phyloP scores from a whole-genome alignment of 2,797 vertebrate species.

The Enteromius mattozi region DNA sequence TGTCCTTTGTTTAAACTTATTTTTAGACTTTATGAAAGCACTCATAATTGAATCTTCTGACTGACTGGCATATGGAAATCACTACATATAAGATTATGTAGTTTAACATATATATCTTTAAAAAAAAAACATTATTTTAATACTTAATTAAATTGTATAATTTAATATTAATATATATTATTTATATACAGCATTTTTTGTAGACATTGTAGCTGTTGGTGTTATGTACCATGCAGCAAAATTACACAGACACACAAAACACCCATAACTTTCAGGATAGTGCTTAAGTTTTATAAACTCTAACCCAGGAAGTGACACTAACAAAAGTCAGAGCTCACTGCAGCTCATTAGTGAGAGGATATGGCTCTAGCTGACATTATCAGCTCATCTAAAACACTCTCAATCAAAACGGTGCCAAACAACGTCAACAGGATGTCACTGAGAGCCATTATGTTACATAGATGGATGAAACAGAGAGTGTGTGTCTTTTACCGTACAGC shows the following conservation, averaged over 20 bases:
- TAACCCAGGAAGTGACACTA: slow-evolving; percentile 58
- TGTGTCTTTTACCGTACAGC: slow-evolving; percentile 20
- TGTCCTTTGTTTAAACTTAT: neutral
- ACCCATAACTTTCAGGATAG: slow-evolving; percentile 48
- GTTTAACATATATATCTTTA: too few relatives aligned
- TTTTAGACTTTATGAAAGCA: neutral
- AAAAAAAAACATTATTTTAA: too few relatives aligned
- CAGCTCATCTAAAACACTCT: slow-evolving; percentile 55
- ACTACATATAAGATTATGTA: too few relatives aligned
- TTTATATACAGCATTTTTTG: neutral
- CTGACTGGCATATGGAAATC: neutral
- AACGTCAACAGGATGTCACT: slow-evolving; percentile 59
- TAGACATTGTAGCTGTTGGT: neutral
- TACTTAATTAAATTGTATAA: neutral
- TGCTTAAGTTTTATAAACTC: slow-evolving; percentile 58
- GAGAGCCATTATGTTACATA: slow-evolving; percentile 42
- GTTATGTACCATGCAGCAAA: neutral
- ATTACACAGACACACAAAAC: neutral
- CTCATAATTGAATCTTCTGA: neutral
- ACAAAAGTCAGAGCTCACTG: slow-evolving; percentile 60
- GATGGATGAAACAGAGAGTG: slow-evolving; percentile 39
- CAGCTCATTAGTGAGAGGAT: slow-evolving; percentile 54
- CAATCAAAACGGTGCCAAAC: slow-evolving; percentile 59
- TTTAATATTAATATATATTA: neutral
- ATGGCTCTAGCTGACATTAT: slow-evolving; percentile 50